These are phyloP conservation scores for Azorinus chamasolen DNA, from an alignment of 2,888 invertebrate species.

Conservation along the genomic window DNA sequence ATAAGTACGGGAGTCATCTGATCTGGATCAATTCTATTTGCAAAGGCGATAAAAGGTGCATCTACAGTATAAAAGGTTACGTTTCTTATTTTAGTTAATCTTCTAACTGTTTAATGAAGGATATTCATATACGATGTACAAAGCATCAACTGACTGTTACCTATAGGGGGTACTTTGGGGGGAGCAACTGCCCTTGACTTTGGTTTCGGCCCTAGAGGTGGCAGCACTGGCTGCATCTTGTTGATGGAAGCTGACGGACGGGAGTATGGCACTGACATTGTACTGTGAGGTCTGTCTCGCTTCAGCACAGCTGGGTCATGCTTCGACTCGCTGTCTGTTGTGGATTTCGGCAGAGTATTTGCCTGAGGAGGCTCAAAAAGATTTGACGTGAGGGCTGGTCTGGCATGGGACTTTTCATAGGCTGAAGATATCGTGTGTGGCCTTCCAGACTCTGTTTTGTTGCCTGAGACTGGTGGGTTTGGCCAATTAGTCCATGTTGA, in stretches of 20 bases:
- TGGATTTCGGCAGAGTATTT: constrained; percentile 58
- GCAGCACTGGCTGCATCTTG: constrained; percentile 82
- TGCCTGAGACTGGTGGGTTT: constrained; percentile 70
- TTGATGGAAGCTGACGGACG: constrained; percentile 81
- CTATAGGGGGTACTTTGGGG: constrained; percentile 77
- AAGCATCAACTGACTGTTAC: no score
- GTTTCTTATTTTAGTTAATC: no score
- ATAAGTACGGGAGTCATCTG: no score
- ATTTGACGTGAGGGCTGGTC: constrained; percentile 94
- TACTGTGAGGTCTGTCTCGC: constrained; percentile 69
- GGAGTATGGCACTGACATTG: constrained; percentile 66
- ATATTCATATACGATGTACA: no score
- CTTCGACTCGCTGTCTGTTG: constrained; percentile 32
- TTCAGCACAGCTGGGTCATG: constrained; percentile 55
- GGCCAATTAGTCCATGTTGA: constrained; percentile 85
- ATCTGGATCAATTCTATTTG: no score
- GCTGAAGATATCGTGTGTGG: constrained; percentile 98
- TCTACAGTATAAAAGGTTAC: no score
- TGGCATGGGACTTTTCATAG: constrained; percentile 92
- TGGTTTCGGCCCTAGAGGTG: constrained; percentile 83
- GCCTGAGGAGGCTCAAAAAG: constrained; percentile 93
- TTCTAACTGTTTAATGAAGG: no score
- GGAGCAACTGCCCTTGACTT: constrained; percentile 81
- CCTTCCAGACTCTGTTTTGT: constrained; percentile 88
- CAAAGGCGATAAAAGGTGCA: no score